Evolutionary conservation across 1,140 invertebrate genomes (phyloP), one percentile per base, ranked within the genome.

Genomic region (Chironomus tepperi): DNA sequence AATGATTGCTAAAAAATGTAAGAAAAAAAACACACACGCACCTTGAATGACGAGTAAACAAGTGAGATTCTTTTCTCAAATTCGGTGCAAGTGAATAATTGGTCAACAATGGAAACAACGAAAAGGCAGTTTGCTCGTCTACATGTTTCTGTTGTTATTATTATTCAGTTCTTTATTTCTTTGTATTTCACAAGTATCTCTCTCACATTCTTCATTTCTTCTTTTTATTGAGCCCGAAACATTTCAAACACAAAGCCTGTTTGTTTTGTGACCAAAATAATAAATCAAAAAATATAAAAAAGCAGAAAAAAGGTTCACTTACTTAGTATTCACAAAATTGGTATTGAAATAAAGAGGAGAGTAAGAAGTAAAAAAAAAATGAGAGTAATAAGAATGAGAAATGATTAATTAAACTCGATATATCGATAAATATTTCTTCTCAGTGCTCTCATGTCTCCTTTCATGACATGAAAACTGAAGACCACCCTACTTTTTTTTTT

Each of bases 321-420:
- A 10, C 43, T 47, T 47, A 9, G 15, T 34, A 34, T 34, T 67
- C 65, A 19, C 19, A 21, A 70, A 70, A 18, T n/a, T 57, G 47
- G 47, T 12, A n/a, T 57, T 57, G 47, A 57, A 57, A 34, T 34
- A 57, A 57, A 57, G 47, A 57, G 43, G 15, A 15, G 8, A 47
- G n/a, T 47, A 47, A 15, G 43, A 47, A 47, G 9, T 47, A 15
- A 47, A 57, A 57, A 57, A n/a, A n/a, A 57, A n/a, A 57, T n/a
- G 47, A 57, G 65, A 21, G 16, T 9, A 70, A 70, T 15, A 70
- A 70, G 65, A 70, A 70, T 21, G 65, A 70, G 65, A 21, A 70
- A 70, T 70, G 65, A 70, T 70, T 70, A 70, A 70, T 70, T 70
- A 70, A 70, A 70, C 65, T 70, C 16, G 65, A 70, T 70, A 21